Conservation (phyloP, 2,113 vertebrate genomes). For the Neoarius graeffei region DNA sequence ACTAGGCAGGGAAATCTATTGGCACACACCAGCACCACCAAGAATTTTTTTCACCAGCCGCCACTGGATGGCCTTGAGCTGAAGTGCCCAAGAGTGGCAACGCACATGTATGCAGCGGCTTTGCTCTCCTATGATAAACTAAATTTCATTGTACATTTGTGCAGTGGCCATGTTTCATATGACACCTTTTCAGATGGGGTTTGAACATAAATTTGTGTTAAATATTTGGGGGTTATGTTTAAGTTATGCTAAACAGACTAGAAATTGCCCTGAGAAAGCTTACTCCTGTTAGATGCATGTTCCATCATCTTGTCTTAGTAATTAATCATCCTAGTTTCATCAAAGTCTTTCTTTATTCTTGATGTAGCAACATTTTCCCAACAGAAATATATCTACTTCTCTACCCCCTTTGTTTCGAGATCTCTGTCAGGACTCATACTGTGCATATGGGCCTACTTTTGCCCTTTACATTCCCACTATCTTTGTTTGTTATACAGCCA, state of each 20-base stretch:
- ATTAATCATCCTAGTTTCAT: neutral
- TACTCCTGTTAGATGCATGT: neutral
- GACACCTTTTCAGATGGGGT: neutral
- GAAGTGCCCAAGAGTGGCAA: too few species aligned
- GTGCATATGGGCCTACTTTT: neutral
- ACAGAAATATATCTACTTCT: neutral
- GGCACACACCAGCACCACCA: too few species aligned
- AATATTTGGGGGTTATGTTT: neutral
- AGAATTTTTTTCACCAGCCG: too few species aligned
- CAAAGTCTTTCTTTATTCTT: neutral
- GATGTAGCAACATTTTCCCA: neutral
- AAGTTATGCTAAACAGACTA: neutral
- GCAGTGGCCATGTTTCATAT: neutral
- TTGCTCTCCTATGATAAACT: too few species aligned
- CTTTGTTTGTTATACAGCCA: neutral
- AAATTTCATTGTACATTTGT: too few species aligned
- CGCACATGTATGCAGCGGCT: too few species aligned
- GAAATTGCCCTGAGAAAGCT: neutral
- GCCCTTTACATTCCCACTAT: neutral
- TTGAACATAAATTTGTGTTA: neutral
- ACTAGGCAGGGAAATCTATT: too few species aligned
- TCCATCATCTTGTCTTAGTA: neutral
- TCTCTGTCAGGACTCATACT: neutral
- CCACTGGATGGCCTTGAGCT: too few species aligned
- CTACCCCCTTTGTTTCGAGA: neutral